A percentile compares a stretch with the other conserved stretches of the same genome.
phyloP scores from a whole-genome alignment of 2,797 vertebrate genomes.

The Limnodromus scolopaceus region DNA sequence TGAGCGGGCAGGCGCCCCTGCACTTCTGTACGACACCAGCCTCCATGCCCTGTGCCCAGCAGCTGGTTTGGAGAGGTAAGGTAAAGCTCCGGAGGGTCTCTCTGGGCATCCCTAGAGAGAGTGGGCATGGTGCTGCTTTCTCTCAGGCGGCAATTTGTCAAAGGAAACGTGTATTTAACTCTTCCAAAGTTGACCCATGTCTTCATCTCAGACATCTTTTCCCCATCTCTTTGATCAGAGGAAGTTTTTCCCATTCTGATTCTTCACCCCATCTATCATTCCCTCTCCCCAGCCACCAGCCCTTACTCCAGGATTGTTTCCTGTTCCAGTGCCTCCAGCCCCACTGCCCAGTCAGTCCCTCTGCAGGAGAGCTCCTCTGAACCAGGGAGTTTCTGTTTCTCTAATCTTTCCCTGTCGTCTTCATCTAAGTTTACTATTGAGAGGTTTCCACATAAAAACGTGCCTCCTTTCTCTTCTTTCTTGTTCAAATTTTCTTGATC shows the following conservation, averaged over 20 bases:
- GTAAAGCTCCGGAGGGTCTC: background rate
- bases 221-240: background rate
- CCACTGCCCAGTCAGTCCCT: background rate
- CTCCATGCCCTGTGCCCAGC: slow-evolving; percentile 89
- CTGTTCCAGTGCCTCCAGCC: background rate
- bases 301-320: background rate
- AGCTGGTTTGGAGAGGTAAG: slow-evolving; percentile 90
- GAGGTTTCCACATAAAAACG: background rate
- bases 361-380: background rate
- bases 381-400: background rate
- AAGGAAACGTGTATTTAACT: background rate
- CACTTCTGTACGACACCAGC: slow-evolving; percentile 88
- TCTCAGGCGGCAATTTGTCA: background rate
- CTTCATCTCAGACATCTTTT: background rate
- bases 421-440: background rate
- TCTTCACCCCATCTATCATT: background rate
- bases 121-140: background rate
- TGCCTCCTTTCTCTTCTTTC: background rate
- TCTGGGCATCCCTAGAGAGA: background rate
- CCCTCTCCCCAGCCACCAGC: background rate
- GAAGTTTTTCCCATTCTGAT: background rate
- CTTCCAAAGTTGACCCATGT: background rate
- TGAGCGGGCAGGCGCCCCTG: slow-evolving; percentile 90
- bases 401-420: background rate
- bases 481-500: background rate